Conservation (phyloP, 1,140 invertebrate genomes). For the Drosophila mojavensis region DNA sequence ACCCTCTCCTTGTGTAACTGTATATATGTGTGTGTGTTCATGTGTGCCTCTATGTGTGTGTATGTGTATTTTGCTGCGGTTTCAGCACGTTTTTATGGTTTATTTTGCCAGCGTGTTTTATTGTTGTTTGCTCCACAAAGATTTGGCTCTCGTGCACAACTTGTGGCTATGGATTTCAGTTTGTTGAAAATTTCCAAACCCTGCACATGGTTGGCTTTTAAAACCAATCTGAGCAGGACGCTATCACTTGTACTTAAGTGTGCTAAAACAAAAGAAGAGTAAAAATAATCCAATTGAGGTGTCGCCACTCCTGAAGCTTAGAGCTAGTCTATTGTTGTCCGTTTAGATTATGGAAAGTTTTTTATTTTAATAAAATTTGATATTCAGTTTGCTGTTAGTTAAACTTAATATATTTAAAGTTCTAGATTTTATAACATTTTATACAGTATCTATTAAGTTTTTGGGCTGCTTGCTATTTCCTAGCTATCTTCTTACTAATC, state of each 20-base stretch:
- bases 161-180: conserved; percentile 21
- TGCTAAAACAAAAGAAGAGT: not conserved
- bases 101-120: conserved; percentile 29
- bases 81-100: conserved; percentile 47
- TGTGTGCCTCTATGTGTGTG: conserved; percentile 29
- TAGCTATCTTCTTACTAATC: too few relatives aligned
- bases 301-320: not conserved
- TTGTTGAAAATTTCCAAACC: not conserved
- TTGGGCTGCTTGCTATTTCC: too few relatives aligned
- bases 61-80: conserved; percentile 47
- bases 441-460: too few relatives aligned
- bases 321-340: not conserved
- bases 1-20: conserved; percentile 1
- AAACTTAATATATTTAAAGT: conserved; percentile 7
- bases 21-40: conserved; percentile 5
- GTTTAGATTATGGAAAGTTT: too few relatives aligned
- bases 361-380: too few relatives aligned
- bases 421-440: too few relatives aligned
- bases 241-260: not conserved
- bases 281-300: not conserved
- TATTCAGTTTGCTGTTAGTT: not conserved
- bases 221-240: not conserved
- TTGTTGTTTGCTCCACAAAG: conserved; percentile 34
- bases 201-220: not conserved
- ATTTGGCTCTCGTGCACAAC: conserved; percentile 13